Base-by-base conservation (phyloP, 2,888 invertebrate species). In the Clanis bilineata region DNA sequence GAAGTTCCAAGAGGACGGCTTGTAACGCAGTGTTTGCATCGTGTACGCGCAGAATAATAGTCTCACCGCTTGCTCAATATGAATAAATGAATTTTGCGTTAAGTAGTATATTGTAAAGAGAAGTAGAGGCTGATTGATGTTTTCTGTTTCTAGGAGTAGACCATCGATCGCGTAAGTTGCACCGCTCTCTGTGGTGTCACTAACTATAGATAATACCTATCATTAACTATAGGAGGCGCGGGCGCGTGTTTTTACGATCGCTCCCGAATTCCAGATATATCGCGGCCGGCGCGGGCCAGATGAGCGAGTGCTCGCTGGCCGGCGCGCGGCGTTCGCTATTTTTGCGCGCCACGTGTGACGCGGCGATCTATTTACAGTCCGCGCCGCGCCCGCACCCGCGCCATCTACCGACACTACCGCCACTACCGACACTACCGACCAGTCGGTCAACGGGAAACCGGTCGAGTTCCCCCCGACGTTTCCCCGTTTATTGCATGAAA, bases 81-180 rank as follows among this genome's bases (percentile, higher is more conserved):
- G 68, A 64, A 80, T 67, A 68, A 76, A 72, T 68, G 74, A 72
- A 74, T 70, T 76, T 73, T 78, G 77, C 78, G 77, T 77, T 74
- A 77, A 76, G 76, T 82, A 77, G 82, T 79, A 77, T 77, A 74
- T 73, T 82, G 77, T 80, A 74, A 72, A 77, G 69, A 76, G 69
- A 77, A 78, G 85, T 88, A 86, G 90, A 88, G 85, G 89, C 90
- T 91, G 90, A 90, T 85, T 89, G 90, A 90, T 90, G 87, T 92
- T 90, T 93, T 91, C 87, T 93, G 88, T 93, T 93, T 93, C 90
- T 93, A 93, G 93, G 92, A 90, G 92, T 93, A 93, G 93, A 92
- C 92, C 93, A 78, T 93, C 93, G 87, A 92, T 91, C 88, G 88
- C 88, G 93, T 93, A 93, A 93, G 93, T 93, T 86, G 86, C 91